phyloP scores from a whole-genome alignment of 2,888 invertebrate species.

The Mactromeris polynyma region DNA sequence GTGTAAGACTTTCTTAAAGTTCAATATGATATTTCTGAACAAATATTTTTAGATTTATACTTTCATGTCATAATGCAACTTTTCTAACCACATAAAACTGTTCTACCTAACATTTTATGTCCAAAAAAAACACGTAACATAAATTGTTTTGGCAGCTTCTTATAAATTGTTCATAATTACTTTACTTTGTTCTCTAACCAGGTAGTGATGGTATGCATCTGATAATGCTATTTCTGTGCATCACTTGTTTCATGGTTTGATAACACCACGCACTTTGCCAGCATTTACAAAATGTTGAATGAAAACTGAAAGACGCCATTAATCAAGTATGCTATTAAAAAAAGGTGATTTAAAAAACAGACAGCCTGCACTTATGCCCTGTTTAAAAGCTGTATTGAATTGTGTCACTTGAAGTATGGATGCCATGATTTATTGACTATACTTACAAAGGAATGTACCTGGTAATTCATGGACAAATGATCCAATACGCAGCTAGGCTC shows the following conservation, averaged over 20 bases:
- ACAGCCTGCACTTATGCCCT: no score
- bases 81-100: background rate
- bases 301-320: background rate
- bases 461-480: no score
- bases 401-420: no score
- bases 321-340: no score
- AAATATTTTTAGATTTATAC: background rate
- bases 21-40: no score
- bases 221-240: conserved; percentile 9
- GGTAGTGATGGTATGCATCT: background rate
- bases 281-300: background rate
- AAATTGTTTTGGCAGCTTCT: conserved; percentile 15
- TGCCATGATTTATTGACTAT: no score
- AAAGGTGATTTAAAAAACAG: no score
- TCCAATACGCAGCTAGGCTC: no score
- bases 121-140: background rate
- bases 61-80: background rate
- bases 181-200: background rate
- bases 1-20: background rate
- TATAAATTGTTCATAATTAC: conserved; percentile 20
- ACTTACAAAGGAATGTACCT: no score
- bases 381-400: no score
- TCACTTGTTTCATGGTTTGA: background rate
- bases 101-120: background rate
- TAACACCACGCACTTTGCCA: background rate